Evolutionary conservation across 1,140 invertebrate species (phyloP), one percentile per base, ranked within the genome.

Genomic region (Pogonus chalceus): DNA sequence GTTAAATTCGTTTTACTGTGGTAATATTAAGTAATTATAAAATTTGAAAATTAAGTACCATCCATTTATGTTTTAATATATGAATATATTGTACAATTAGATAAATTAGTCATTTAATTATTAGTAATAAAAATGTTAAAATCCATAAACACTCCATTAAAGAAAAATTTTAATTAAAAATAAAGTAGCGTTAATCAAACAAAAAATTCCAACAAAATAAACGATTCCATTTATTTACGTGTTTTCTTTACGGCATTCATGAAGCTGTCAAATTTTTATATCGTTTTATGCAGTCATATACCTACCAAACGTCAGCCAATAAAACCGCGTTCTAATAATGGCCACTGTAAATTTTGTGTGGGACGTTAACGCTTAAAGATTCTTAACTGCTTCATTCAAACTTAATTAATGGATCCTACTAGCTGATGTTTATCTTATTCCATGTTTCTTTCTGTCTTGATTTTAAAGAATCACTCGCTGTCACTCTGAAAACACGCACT

Each of bases 191-290:
- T 18, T 9, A 43, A 43, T 43, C 37, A 43, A 43, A 43, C 3
- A 18, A 4, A 16, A 43, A 10, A 43, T 9, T 10, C 9, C 37
- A 12, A 43, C 9, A 16, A 43, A 43, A 12, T 43, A 43, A 43
- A 43, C 18, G 37, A 10, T 16, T 12, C 37, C 37, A 43, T 43
- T 43, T 43, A 43, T 43, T 43, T 43, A 43, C 37, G 37, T 43
- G 37, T 43, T 43, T 43, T 43, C 18, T 7, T 16, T 16, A 16
- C 18, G 3, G 7, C 7, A 43, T 16, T 43, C 37, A 43, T 43
- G 37, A 43, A 43, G 37, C 37, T 43, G 37, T 43, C 37, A 43
- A 43, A 43, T 43, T 9, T 43, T 43, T 43, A 43, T 43, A 43
- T 43, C 37, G 37, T 43, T 43, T 43, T 43, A 43, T 43, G 18